Conservation (phyloP, 1,140 invertebrate genomes). For the Leptinotarsa undecemlineata region DNA sequence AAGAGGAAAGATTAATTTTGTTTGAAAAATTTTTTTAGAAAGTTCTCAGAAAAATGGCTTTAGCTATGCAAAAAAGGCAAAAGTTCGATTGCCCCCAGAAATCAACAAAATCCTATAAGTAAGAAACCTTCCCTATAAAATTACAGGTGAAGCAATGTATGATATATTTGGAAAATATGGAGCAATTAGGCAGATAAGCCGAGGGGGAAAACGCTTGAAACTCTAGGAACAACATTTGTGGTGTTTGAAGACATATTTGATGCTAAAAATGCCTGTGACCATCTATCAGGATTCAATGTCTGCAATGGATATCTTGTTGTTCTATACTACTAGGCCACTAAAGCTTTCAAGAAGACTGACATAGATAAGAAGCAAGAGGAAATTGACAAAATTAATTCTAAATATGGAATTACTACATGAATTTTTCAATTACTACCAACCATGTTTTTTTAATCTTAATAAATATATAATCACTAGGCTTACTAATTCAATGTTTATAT, state of each 20-base stretch:
- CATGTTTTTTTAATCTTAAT: too few relatives aligned
- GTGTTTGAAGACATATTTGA: constrained; percentile 99
- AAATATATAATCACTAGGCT: too few relatives aligned
- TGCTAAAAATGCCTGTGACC: constrained; percentile 99
- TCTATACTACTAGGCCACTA: constrained; percentile 92
- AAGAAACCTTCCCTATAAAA: constrained; percentile 98
- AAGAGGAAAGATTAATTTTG: too few relatives aligned
- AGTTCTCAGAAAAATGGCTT: background rate
- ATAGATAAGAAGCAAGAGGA: constrained; percentile 97
- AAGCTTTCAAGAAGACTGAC: constrained; percentile 96
- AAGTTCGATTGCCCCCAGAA: constrained; percentile 90
- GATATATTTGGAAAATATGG: constrained; percentile 99
- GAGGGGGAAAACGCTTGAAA: constrained; percentile 98
- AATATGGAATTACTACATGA: constrained; percentile 73
- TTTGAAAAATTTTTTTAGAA: too few relatives aligned
- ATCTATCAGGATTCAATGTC: constrained; percentile 98
- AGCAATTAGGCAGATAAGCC: constrained; percentile 96
- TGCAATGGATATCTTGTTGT: constrained; percentile 98
- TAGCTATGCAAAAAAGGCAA: constrained; percentile 5
- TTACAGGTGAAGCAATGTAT: constrained; percentile 99
- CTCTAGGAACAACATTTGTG: constrained; percentile 97
- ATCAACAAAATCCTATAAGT: constrained; percentile 98
- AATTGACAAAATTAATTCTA: constrained; percentile 93
- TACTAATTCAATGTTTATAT: too few relatives aligned
- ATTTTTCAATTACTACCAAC: background rate